Evolutionary conservation across 2,888 invertebrate species (phyloP).

Genomic region (Drosophila fulvimacula): DNA sequence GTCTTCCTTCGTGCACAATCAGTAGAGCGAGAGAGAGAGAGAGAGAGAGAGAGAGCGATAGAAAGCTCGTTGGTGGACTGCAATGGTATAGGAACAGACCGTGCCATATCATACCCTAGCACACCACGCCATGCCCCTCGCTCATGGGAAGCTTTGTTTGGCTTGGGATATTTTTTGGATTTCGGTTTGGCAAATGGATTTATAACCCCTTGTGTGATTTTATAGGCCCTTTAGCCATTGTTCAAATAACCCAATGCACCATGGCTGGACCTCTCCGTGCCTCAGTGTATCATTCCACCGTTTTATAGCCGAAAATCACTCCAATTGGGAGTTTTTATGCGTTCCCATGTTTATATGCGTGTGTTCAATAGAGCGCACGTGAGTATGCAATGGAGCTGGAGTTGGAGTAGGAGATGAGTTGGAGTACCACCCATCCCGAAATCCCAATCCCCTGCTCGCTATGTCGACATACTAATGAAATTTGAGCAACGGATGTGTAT

Average conservation of each 20-base stretch:
- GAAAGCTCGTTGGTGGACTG: slow-evolving; percentile 1
- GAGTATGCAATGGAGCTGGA: slow-evolving; percentile 22
- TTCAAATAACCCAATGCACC: slow-evolving; percentile 67
- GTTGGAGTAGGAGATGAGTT: slow-evolving; percentile 3
- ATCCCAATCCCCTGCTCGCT: slow-evolving; percentile 8
- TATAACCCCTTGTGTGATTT: slow-evolving; percentile 76
- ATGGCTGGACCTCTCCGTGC: slow-evolving; percentile 3
- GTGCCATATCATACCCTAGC: neutral
- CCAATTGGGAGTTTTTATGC: slow-evolving; percentile 20
- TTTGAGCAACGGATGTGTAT: slow-evolving; percentile 72
- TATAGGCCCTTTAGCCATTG: slow-evolving; percentile 78
- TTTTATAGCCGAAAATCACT: slow-evolving; percentile 1
- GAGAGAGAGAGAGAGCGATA: no score
- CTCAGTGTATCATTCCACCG: neutral
- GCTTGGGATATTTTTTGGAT: slow-evolving; percentile 79
- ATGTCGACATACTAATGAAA: slow-evolving; percentile 64
- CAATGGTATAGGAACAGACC: slow-evolving; percentile 7
- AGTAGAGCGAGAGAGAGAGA: neutral
- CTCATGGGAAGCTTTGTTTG: slow-evolving; percentile 49
- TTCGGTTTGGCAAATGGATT: slow-evolving; percentile 79
- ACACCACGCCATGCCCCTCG: neutral
- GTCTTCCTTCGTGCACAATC: neutral
- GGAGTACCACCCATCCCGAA: neutral
- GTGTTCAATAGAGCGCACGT: slow-evolving; percentile 56
- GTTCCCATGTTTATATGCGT: slow-evolving; percentile 27